Conservation (phyloP, 53 echinoderm and acorn worm genomes). For the Apostichopus leukothele region DNA sequence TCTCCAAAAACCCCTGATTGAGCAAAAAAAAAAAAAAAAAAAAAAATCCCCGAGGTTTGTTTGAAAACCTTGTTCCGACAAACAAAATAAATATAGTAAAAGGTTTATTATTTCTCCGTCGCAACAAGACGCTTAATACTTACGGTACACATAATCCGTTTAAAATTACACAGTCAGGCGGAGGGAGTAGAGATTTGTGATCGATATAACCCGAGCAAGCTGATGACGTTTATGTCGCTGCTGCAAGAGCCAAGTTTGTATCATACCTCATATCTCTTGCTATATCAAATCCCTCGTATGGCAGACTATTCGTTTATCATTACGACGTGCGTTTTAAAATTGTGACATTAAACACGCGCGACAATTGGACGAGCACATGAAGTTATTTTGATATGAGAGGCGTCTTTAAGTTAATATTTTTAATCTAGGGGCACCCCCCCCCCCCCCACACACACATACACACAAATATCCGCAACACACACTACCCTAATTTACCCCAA, state of each 20-base stretch:
- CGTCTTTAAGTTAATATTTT: too few relatives aligned
- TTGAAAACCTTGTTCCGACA: slow-evolving; percentile 50
- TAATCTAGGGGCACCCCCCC: too few relatives aligned
- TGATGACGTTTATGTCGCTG: slow-evolving; percentile 36
- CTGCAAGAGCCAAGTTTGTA: not conserved
- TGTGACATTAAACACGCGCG: not conserved
- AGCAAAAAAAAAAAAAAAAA: not conserved
- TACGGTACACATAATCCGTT: slow-evolving; percentile 47
- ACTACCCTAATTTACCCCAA: too few relatives aligned
- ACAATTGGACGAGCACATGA: too few relatives aligned
- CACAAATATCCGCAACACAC: too few relatives aligned
- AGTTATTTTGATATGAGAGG: too few relatives aligned
- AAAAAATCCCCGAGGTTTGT: slow-evolving; percentile 21
- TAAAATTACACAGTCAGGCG: slow-evolving; percentile 41
- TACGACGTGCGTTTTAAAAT: not conserved
- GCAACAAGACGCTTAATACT: slow-evolving; percentile 34
- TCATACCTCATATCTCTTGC: too few relatives aligned
- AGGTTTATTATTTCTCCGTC: slow-evolving; percentile 51
- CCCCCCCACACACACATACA: too few relatives aligned
- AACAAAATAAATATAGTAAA: slow-evolving; percentile 40
- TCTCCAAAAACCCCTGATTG: slow-evolving; percentile 29
- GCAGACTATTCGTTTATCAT: too few relatives aligned
- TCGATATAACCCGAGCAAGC: slow-evolving; percentile 19
- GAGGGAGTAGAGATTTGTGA: slow-evolving; percentile 14
- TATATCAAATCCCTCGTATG: too few relatives aligned